A percentile compares a stretch with the other conserved stretches of the same genome.
These are phyloP conservation scores for Crotophaga sulcirostris DNA, from an alignment of 2,113 vertebrate genomes.

Conservation along the genomic window DNA sequence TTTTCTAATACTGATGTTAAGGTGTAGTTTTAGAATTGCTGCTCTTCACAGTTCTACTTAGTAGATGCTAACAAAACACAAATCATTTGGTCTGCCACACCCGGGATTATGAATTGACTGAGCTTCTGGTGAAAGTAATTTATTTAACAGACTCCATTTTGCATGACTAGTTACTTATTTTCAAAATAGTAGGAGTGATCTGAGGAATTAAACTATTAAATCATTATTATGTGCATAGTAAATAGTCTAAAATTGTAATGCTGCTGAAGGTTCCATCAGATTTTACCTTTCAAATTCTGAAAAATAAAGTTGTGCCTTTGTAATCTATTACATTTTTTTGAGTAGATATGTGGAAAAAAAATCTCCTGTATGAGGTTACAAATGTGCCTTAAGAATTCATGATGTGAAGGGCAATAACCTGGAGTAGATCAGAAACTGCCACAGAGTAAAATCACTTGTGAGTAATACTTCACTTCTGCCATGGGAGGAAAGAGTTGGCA, in stretches of 20 bases:
- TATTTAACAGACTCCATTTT: conserved; percentile 42
- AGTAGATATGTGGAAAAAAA: not conserved
- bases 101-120: not conserved
- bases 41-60: not conserved
- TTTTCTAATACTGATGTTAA: not conserved
- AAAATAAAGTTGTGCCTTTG: not conserved
- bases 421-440: not conserved
- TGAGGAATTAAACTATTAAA: not conserved
- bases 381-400: not conserved
- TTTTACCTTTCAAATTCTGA: not conserved
- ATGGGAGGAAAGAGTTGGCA: not conserved
- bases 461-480: not conserved
- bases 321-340: not conserved
- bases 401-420: not conserved
- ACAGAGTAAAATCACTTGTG: not conserved
- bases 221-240: not conserved
- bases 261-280: not conserved
- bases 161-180: not conserved
- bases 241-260: not conserved
- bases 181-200: not conserved
- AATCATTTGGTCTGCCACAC: conserved; percentile 15
- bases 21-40: not conserved
- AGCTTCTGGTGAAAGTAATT: conserved; percentile 22
- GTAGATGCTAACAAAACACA: not conserved
- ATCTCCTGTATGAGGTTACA: not conserved